Evolutionary conservation across 2,797 vertebrate species (phyloP).

Genomic region (Fundulus diaphanus): DNA sequence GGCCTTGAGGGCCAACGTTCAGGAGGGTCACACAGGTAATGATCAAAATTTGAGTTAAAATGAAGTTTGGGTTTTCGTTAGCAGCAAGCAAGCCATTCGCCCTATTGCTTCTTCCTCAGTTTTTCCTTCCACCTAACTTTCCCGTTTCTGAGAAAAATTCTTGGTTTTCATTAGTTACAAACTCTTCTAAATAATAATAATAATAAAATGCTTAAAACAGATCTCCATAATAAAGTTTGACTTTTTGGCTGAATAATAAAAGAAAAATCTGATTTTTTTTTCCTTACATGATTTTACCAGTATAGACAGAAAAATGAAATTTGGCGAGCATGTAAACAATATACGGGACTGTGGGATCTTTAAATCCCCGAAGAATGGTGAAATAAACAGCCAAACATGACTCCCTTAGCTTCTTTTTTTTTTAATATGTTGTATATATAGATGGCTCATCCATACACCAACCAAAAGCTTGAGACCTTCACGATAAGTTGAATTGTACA

Average conservation of each 20-base stretch:
- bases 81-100: neutral
- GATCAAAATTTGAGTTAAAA: neutral
- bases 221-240: neutral
- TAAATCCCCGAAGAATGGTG: neutral
- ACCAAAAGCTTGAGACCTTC: constrained; percentile 91
- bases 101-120: neutral
- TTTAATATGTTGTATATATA: constrained; percentile 92
- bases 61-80: neutral
- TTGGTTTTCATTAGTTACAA: neutral
- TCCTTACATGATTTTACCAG: neutral
- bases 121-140: too few relatives aligned
- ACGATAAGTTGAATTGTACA: constrained; percentile 89
- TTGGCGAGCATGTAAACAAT: neutral
- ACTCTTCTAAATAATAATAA: neutral
- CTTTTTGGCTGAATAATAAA: neutral
- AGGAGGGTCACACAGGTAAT: too few relatives aligned
- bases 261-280: neutral
- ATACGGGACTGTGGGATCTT: neutral
- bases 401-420: constrained; percentile 80
- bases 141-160: neutral
- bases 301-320: neutral
- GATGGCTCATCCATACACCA: constrained; percentile 93
- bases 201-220: neutral
- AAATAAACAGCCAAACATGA: constrained; percentile 66
- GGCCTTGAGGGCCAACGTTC: too few relatives aligned